Percentiles rank a stretch among this genome's conserved stretches.
These are phyloP conservation scores for Pseudochaenichthys georgianus DNA, from an alignment of 2,797 vertebrate genomes.

Conservation along the genomic window DNA sequence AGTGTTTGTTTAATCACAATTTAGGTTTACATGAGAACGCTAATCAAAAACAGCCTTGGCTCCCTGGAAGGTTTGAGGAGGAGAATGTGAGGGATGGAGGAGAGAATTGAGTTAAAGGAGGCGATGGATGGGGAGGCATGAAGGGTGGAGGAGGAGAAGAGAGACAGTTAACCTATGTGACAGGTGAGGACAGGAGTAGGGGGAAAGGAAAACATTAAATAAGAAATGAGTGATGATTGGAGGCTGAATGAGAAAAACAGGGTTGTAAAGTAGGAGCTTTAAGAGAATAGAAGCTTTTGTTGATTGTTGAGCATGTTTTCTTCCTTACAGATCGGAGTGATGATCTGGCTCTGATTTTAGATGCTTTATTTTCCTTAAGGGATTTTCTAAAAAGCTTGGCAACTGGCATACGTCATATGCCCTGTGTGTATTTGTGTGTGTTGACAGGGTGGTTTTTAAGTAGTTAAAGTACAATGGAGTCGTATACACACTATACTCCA, in stretches of 20 bases:
- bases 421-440: constrained; percentile 27
- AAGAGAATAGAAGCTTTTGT: constrained; percentile 57
- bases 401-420: constrained; percentile 37
- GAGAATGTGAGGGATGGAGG: constrained; percentile 12
- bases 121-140: constrained; percentile 4
- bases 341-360: constrained; percentile 58
- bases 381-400: constrained; percentile 54
- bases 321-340: constrained; percentile 34
- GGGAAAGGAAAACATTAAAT: constrained; percentile 4
- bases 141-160: constrained; percentile 9
- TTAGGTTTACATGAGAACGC: constrained; percentile 77
- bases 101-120: constrained; percentile 1
- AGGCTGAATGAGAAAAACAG: neutral
- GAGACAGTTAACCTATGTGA: constrained; percentile 3
- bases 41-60: constrained; percentile 76
- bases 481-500: constrained; percentile 42
- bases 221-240: constrained; percentile 2
- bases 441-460: constrained; percentile 42
- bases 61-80: constrained; percentile 51
- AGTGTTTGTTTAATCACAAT: constrained; percentile 81
- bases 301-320: constrained; percentile 59
- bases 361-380: constrained; percentile 62
- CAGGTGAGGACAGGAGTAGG: constrained; percentile 8
- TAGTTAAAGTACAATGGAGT: constrained; percentile 58
- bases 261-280: constrained; percentile 4